Evolutionary conservation across 2,797 vertebrate species (phyloP).

Genomic region (Spatula clypeata): DNA sequence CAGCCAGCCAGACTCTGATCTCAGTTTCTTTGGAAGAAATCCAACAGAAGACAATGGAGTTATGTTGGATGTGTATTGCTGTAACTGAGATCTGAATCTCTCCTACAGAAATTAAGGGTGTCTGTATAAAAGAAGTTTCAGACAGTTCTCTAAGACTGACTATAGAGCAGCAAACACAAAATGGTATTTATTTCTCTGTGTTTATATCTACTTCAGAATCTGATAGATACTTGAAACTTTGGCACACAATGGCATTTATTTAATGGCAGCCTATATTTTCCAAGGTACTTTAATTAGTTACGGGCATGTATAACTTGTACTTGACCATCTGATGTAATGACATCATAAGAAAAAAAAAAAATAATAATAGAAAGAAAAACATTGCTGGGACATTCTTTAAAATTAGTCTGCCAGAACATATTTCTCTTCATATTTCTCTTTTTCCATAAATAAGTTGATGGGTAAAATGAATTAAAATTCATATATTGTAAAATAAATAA

Average conservation of each 20-base stretch:
- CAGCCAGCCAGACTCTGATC: conserved; percentile 32
- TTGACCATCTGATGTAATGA: background rate
- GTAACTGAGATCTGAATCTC: background rate
- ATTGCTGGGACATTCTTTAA: background rate
- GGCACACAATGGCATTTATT: background rate
- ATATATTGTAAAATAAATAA: conserved; percentile 45
- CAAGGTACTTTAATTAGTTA: background rate
- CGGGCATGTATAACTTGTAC: background rate
- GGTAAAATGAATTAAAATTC: conserved; percentile 40
- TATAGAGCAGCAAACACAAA: background rate
- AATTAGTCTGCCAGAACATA: background rate
- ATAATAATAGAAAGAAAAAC: background rate
- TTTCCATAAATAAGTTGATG: conserved; percentile 43
- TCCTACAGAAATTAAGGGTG: background rate
- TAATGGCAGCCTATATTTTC: background rate
- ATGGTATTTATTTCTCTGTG: background rate
- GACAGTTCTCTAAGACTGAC: background rate
- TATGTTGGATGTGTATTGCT: background rate
- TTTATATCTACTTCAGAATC: background rate
- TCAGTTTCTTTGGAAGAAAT: conserved; percentile 39
- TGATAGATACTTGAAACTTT: background rate
- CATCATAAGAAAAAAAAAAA: background rate
- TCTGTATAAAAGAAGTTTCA: background rate
- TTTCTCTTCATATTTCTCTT: background rate
- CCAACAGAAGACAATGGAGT: conserved; percentile 42